phyloP scores from a whole-genome alignment of 2,888 invertebrate genomes.

The Ennomos erosarius region DNA sequence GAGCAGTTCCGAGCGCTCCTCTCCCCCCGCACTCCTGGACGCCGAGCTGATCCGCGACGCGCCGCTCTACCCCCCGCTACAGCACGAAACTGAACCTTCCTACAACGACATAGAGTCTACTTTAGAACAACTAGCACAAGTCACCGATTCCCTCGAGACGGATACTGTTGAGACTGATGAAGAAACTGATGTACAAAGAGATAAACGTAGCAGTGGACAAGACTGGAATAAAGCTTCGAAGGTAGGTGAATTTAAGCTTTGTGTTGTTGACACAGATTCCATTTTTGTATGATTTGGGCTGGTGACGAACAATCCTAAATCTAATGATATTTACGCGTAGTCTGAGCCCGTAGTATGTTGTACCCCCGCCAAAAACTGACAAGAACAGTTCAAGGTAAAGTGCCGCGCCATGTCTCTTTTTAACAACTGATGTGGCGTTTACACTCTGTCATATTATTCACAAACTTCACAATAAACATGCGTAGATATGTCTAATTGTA shows the following conservation, averaged over 20 bases:
- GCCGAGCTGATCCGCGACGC: slow-evolving; percentile 68
- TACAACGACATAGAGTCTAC: slow-evolving; percentile 57
- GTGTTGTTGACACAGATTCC: neutral
- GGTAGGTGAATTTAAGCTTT: slow-evolving; percentile 45
- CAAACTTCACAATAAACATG: no score
- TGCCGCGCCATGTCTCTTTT: no score
- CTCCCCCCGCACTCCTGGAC: slow-evolving; percentile 48
- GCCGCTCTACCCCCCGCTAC: slow-evolving; percentile 55
- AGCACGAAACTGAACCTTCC: slow-evolving; percentile 43
- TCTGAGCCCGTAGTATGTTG: no score
- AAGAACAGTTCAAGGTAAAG: no score
- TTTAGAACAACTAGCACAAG: slow-evolving; percentile 56
- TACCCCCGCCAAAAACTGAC: no score
- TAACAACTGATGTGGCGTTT: no score
- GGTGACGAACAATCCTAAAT: no score
- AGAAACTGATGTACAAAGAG: slow-evolving; percentile 57
- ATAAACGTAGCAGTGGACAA: slow-evolving; percentile 66
- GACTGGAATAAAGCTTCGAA: slow-evolving; percentile 65
- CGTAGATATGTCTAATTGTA: no score
- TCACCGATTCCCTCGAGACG: slow-evolving; percentile 31
- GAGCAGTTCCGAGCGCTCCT: slow-evolving; percentile 63
- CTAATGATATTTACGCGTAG: no score
- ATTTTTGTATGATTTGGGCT: neutral
- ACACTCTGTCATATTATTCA: no score
- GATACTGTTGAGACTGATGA: slow-evolving; percentile 53